phyloP scores from a whole-genome alignment of 2,888 invertebrate species.

The Euplexia lucipara region DNA sequence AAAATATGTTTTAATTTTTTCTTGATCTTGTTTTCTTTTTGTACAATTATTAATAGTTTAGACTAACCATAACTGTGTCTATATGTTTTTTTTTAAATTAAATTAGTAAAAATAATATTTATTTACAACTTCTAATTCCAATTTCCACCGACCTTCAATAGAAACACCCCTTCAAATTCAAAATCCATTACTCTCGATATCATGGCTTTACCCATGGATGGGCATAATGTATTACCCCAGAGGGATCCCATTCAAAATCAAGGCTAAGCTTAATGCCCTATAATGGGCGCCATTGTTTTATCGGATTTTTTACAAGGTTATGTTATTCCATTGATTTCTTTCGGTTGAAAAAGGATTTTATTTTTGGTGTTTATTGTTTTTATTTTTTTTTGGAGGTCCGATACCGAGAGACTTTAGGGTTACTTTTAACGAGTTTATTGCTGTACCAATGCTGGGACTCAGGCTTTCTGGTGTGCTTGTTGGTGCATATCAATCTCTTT shows the following conservation, averaged over 20 bases:
- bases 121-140: not conserved
- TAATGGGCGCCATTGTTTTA: conserved; percentile 46
- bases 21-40: no score
- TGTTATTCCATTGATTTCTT: conserved; percentile 21
- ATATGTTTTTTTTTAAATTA: not conserved
- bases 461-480: no score
- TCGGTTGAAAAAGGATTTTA: not conserved
- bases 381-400: not conserved
- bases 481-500: no score
- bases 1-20: no score
- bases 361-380: not conserved
- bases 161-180: conserved; percentile 23
- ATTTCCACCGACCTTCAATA: conserved; percentile 19
- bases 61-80: no score
- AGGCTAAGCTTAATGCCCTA: conserved; percentile 37
- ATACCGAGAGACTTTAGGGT: no score
- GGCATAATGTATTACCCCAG: conserved; percentile 41
- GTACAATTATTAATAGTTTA: no score
- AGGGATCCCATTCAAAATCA: conserved; percentile 30
- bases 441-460: no score
- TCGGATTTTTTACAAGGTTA: conserved; percentile 43
- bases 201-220: conserved; percentile 44
- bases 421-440: no score
- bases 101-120: no score
- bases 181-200: conserved; percentile 51